Evolutionary conservation across 2,888 invertebrate species (phyloP), one percentile per base, ranked within the genome.

Genomic region (Aphrophora alni): DNA sequence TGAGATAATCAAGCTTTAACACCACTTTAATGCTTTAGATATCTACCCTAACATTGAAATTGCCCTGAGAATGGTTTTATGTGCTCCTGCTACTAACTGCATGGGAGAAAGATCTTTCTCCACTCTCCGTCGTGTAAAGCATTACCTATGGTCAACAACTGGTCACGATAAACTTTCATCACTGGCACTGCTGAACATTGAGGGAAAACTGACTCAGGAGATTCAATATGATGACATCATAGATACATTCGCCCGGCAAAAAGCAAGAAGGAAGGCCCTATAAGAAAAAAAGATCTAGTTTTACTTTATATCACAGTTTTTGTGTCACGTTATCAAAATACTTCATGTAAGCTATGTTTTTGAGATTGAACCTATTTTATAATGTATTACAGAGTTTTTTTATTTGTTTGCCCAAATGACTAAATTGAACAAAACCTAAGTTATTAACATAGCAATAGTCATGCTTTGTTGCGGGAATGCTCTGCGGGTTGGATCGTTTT

Each of bases 21-120:
- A 12, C 5, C 17, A n/a, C 25, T 71, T 71, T 73, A 28, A 33
- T 33, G 73, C 73, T 73, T 71, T 73, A 33, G 73, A 73, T 73
- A 73, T 73, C 28, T 73, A 73, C 33, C 33, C 73, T 73, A 73
- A 26, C 38, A 38, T 75, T 38, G 38, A 75, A 14, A 75, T 75
- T 75, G 75, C 75, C 38, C 38, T 75, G n/a, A 33, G 75, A 75
- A 38, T 38, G 75, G 75, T 75, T 38, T 17, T 75, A 73, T 73
- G 27, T 75, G 38, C 38, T 75, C 38, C 24, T 38, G 75, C 75
- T 75, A 75, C 75, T 21, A 75, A 75, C 75, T 75, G 75, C 75
- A 75, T 21, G 38, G 75, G 21, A 38, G 21, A 38, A 69, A 26
- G 25, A 69, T 69, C 69, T 21, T 69, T 69, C 69, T 69, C 69